Evolutionary conservation across 2,113 vertebrate genomes (phyloP).

Genomic region (Propithecus coquereli): DNA sequence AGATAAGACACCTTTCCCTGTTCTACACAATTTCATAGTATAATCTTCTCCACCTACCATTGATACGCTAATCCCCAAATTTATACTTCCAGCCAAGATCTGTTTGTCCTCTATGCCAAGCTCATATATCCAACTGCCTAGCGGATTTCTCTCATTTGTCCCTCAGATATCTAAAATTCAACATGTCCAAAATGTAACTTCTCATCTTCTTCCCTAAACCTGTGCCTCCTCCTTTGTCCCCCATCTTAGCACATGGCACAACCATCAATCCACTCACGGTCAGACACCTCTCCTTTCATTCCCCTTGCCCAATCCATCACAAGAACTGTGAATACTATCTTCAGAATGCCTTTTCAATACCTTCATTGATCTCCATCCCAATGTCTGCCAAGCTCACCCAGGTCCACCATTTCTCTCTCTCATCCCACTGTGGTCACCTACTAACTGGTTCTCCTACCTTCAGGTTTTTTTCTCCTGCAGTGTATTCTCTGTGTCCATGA

Average conservation of each 20-base stretch:
- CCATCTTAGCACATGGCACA: background rate
- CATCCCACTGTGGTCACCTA: background rate
- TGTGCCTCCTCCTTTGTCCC: background rate
- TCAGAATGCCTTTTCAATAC: background rate
- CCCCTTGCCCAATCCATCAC: background rate
- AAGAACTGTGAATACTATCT: background rate
- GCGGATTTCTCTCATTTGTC: background rate
- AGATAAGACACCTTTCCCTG: background rate
- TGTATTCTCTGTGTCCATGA: background rate
- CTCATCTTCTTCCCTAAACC: background rate
- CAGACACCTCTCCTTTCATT: background rate
- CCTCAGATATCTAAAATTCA: background rate
- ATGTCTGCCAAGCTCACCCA: background rate
- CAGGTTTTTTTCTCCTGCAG: background rate
- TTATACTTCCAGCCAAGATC: background rate
- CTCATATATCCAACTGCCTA: background rate
- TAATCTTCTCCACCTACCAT: background rate
- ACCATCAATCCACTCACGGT: background rate
- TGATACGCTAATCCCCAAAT: background rate
- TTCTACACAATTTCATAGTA: background rate
- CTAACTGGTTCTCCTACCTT: background rate
- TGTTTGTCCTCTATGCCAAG: background rate
- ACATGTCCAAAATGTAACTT: background rate
- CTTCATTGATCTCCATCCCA: background rate
- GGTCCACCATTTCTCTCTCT: background rate